Percentiles rank a stretch among this genome's conserved stretches.
Conservation (phyloP, 1,140 invertebrate species). For the Papilio machaon region DNA sequence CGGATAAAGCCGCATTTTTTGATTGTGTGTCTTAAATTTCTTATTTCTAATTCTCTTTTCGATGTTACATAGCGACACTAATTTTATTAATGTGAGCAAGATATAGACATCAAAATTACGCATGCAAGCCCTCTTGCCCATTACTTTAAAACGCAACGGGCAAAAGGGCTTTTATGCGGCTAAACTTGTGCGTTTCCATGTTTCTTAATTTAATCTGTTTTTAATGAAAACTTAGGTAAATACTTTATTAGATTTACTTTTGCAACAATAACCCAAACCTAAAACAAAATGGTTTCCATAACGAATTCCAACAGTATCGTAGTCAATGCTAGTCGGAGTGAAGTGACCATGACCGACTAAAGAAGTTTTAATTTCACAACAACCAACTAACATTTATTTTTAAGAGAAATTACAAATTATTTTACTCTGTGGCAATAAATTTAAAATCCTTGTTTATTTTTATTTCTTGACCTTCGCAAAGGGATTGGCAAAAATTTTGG, state of each 20-base stretch:
- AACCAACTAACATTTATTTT: not conserved
- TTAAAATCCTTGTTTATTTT: not conserved
- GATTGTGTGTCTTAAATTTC: too few species aligned
- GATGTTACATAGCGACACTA: too few species aligned
- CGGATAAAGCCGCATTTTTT: too few species aligned
- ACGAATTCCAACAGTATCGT: not conserved
- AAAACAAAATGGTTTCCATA: not conserved
- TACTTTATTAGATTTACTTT: too few species aligned
- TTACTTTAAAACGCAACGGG: too few species aligned
- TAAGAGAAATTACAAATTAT: not conserved
- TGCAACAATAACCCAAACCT: not conserved
- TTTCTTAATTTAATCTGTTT: not conserved
- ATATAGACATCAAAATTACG: too few species aligned
- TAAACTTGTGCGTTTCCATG: not conserved
- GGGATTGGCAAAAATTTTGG: too few species aligned
- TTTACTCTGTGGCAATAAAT: not conserved
- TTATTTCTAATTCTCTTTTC: too few species aligned
- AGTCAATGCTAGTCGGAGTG: not conserved
- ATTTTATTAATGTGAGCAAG: too few species aligned
- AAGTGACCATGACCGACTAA: conserved; percentile 5
- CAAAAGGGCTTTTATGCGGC: too few species aligned
- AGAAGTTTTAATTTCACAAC: not conserved
- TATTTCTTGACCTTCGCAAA: not conserved
- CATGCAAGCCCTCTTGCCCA: too few species aligned
- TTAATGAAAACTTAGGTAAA: not conserved